phyloP scores from a whole-genome alignment of 2,113 vertebrate genomes.

The Helogale parvula region DNA sequence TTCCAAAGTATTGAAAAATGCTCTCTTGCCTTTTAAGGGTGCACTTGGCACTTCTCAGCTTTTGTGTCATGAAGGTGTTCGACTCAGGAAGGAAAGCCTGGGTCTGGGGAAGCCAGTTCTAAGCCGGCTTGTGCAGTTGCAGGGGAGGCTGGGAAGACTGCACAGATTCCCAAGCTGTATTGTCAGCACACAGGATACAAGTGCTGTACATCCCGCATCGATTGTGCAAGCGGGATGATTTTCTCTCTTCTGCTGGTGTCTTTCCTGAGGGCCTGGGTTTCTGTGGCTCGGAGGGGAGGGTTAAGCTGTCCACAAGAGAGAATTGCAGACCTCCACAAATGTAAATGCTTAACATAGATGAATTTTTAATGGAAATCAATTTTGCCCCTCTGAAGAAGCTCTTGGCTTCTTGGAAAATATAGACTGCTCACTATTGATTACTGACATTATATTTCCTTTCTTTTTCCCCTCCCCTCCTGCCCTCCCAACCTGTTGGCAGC shows the following conservation, averaged over 20 bases:
- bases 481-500: conserved; percentile 83
- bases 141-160: fast-evolving
- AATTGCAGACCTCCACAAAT: background rate
- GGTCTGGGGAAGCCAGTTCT: background rate
- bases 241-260: background rate
- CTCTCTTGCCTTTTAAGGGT: background rate
- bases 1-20: background rate
- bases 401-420: background rate
- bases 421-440: background rate
- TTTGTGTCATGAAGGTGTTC: background rate
- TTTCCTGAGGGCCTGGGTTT: background rate
- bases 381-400: background rate
- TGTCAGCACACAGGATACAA: background rate
- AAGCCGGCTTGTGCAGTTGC: background rate
- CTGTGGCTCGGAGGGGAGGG: background rate
- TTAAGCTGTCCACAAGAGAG: background rate
- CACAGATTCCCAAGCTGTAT: fast-evolving
- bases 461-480: conserved; percentile 60
- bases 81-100: background rate
- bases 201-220: too few species aligned
- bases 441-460: conserved; percentile 41
- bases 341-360: background rate
- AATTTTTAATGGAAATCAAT: conserved; percentile 29
- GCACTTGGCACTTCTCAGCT: background rate
- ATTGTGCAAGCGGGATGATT: background rate